These are phyloP conservation scores for Python bivittatus DNA, from an alignment of 2,113 vertebrate species.

Conservation along the genomic window DNA sequence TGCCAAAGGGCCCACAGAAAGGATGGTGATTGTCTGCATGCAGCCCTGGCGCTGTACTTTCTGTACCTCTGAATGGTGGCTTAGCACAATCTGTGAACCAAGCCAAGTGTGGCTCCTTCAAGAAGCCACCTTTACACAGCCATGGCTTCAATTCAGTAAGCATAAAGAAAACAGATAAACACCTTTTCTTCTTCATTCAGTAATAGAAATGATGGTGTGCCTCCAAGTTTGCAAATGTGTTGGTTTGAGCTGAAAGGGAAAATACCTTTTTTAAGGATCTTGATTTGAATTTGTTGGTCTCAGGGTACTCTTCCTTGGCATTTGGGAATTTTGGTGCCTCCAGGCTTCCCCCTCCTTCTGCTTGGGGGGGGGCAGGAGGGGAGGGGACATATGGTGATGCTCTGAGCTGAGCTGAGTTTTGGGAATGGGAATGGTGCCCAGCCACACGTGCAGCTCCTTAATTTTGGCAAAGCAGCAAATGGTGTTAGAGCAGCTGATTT, in stretches of 20 bases:
- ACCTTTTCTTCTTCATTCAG: neutral
- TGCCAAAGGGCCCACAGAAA: neutral
- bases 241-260: neutral
- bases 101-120: neutral
- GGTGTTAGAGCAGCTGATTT: constrained; percentile 11
- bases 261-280: neutral
- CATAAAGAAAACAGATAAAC: neutral
- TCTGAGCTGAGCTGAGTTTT: neutral
- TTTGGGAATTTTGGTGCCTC: neutral
- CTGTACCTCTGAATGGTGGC: neutral
- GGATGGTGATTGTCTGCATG: neutral
- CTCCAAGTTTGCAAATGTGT: neutral
- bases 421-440: constrained; percentile 18
- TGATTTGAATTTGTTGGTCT: neutral
- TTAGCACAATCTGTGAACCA: neutral
- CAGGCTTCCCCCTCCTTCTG: neutral
- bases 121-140: neutral
- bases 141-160: neutral
- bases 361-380: neutral
- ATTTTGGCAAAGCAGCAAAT: constrained; percentile 26
- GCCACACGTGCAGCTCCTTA: constrained; percentile 14
- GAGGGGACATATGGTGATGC: neutral
- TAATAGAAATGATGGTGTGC: neutral
- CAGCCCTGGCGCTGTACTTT: neutral
- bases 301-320: neutral